phyloP scores from a whole-genome alignment of 2,113 vertebrate species.

The Lepus timidus region DNA sequence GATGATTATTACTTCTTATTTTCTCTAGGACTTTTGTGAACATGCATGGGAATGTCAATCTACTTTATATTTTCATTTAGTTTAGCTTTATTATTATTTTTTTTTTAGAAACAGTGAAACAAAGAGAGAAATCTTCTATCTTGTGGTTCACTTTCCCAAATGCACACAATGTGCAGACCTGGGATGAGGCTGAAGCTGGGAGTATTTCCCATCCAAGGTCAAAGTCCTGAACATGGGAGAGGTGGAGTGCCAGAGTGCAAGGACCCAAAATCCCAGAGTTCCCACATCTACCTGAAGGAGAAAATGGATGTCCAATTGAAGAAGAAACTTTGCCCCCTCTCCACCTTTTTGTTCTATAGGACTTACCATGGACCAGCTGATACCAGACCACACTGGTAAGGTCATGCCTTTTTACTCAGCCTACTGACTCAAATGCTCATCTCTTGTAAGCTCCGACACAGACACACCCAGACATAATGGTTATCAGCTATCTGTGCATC shows the following conservation, averaged over 20 bases:
- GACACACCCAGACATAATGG: not conserved
- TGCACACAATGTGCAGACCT: no score
- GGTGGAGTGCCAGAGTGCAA: no score
- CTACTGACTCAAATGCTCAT: not conserved
- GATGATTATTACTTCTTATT: not conserved
- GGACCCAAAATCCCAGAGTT: not conserved
- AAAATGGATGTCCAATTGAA: not conserved
- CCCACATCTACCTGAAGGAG: not conserved
- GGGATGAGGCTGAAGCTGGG: no score
- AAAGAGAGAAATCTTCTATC: no score
- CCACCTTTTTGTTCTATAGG: not conserved
- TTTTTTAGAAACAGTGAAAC: no score
- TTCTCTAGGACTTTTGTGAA: not conserved
- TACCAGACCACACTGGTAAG: not conserved
- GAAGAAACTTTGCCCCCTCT: not conserved
- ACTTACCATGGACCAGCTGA: not conserved
- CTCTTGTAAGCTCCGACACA: not conserved
- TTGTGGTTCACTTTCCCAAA: no score
- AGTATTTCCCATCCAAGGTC: not conserved
- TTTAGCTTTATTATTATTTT: no score
- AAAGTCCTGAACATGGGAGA: not conserved
- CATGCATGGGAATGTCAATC: not conserved
- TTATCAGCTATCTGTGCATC: not conserved
- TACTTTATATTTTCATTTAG: no score
- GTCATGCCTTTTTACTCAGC: not conserved